Conservation (phyloP, 2,113 vertebrate species). For the Bujurquina vittata region DNA sequence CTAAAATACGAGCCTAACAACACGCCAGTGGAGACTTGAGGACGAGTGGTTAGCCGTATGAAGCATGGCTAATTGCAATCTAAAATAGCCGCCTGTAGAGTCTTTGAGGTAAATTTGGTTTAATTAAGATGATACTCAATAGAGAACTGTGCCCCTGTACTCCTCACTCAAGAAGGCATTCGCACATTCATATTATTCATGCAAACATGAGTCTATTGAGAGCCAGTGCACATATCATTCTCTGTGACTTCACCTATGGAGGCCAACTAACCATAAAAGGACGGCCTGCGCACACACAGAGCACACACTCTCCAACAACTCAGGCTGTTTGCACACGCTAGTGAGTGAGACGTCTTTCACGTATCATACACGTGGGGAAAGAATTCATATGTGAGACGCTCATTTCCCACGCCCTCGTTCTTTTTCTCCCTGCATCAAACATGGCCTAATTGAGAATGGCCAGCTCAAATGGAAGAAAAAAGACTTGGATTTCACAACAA, state of each 20-base stretch:
- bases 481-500: slow-evolving; percentile 21
- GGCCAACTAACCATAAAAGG: slow-evolving; percentile 4
- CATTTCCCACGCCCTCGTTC: slow-evolving; percentile 27
- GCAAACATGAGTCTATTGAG: slow-evolving; percentile 35
- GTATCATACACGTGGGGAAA: slow-evolving; percentile 18
- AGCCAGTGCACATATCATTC: background rate
- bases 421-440: slow-evolving; percentile 44
- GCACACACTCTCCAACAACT: background rate
- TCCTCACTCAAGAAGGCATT: slow-evolving; percentile 29
- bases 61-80: slow-evolving; percentile 66
- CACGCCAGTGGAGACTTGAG: slow-evolving; percentile 21
- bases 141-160: slow-evolving; percentile 27
- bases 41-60: slow-evolving; percentile 38
- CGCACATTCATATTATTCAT: slow-evolving; percentile 47
- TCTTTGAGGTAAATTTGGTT: slow-evolving; percentile 62
- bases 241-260: slow-evolving; percentile 20
- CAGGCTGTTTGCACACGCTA: slow-evolving; percentile 18
- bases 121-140: slow-evolving; percentile 69
- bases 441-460: slow-evolving; percentile 20
- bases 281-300: background rate
- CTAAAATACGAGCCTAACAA: slow-evolving; percentile 18
- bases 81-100: slow-evolving; percentile 63
- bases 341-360: slow-evolving; percentile 47
- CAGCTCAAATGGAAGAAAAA: slow-evolving; percentile 10
- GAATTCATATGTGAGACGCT: slow-evolving; percentile 39